A percentile compares a stretch with the other conserved stretches of the same genome.
Conservation (phyloP, 2,888 invertebrate genomes). For the Phyto melanocephala region DNA sequence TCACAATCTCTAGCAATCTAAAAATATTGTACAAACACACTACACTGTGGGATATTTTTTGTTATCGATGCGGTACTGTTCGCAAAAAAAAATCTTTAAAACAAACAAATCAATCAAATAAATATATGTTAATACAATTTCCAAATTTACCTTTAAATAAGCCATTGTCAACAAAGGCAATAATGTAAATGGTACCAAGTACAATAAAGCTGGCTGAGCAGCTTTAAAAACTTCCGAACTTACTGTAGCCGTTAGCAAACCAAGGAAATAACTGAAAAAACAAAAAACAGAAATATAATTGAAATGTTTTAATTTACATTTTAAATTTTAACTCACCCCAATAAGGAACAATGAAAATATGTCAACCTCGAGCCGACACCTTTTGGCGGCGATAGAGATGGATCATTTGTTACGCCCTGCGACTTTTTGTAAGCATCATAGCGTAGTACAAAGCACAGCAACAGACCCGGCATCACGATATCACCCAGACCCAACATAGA, state of each 20-base stretch:
- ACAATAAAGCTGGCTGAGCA: slow-evolving; percentile 97
- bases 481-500: slow-evolving; percentile 95
- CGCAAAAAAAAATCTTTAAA: too few species aligned
- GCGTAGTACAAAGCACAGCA: slow-evolving; percentile 96
- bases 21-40: too few species aligned
- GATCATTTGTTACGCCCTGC: slow-evolving; percentile 80
- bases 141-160: slow-evolving; percentile 91
- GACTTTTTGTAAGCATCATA: slow-evolving; percentile 98
- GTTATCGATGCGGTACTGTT: too few species aligned
- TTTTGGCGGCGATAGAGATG: slow-evolving; percentile 81
- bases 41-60: too few species aligned
- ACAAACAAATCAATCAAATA: too few species aligned
- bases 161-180: slow-evolving; percentile 98
- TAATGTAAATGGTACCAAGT: slow-evolving; percentile 98
- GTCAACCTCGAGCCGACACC: slow-evolving; percentile 85
- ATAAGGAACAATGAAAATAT: slow-evolving; percentile 98
- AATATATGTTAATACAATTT: too few species aligned
- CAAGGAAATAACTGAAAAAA: slow-evolving; percentile 88
- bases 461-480: slow-evolving; percentile 96
- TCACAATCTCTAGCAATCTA: too few species aligned
- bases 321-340: slow-evolving; percentile 82
- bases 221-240: slow-evolving; percentile 99
- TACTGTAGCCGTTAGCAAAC: slow-evolving; percentile 96
- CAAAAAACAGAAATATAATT: too few species aligned
- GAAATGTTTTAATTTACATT: not conserved